Base-by-base conservation (phyloP, 1,140 invertebrate genomes). In the Ridgeia piscesae region DNA sequence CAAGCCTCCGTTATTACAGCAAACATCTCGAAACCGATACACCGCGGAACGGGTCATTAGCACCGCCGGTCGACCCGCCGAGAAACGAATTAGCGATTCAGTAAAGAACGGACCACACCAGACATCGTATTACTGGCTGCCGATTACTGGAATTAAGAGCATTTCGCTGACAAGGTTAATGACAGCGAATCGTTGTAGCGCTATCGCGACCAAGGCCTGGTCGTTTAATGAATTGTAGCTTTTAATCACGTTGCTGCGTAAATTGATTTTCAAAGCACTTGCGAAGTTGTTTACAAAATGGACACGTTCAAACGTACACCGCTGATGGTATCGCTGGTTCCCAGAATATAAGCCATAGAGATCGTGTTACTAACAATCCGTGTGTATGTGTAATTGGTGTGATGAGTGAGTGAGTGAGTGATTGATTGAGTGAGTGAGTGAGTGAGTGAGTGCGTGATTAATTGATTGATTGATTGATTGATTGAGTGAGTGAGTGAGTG, bases 401-500 rank as follows among this genome's bases (percentile, higher is more conserved):
- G 11, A 11, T 42, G 42, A 42, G 11, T 42, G 42, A 42, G 11
- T 42, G 42, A 42, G 42, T 42, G 42, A 42, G 4, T 42, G 42
- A 6, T 42, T 42, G 11, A 42, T 4, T 42, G 42, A 42, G 11
- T 42, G 42, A 42, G 11, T 42, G 42, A 42, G 42, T 42, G 42
- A 42, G 4, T 42, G 42, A 6, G 4, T 42, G 11, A 42, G 4
- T 42, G 42, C 4, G 11, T 11, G 42, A 42, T 4, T 42, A 11
- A 42, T 6, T 11, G 91, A 92, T 6, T 50, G 35, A 58, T 17
- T 50, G 11, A 92, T 17, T 50, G 91, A 92, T 1, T 50, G 14
- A 48, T 35, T 50, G 35, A 48, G 91, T 50, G 91, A 92, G 34
- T 50, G 91, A 92, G 91, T 50, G 91, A 48, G 91, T 50, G 91